phyloP scores from a whole-genome alignment of 2,888 invertebrate species.

The Sepioteuthis lessoniana region DNA sequence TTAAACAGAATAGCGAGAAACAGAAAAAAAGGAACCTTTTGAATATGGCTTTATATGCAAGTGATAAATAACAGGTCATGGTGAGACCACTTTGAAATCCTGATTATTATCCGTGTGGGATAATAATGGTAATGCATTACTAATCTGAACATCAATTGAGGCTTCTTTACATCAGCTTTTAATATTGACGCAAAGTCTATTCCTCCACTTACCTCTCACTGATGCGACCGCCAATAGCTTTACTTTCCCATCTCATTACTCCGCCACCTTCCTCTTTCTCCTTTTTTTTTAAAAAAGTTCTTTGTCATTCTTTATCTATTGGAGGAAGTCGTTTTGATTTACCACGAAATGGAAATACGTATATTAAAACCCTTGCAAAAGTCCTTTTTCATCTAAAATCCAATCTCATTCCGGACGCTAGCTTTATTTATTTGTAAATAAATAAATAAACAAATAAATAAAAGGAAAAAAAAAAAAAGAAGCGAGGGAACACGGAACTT shows the following conservation, averaged over 20 bases:
- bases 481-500: not conserved
- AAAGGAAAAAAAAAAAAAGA: not conserved
- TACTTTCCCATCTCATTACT: not conserved
- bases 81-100: not conserved
- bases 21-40: too few species aligned
- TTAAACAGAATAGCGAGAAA: too few species aligned
- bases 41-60: too few species aligned
- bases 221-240: not conserved
- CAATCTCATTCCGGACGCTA: not conserved
- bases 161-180: not conserved
- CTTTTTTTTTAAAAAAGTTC: not conserved
- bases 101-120: not conserved
- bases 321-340: not conserved
- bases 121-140: not conserved
- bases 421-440: not conserved
- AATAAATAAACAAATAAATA: not conserved
- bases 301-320: not conserved
- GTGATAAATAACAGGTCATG: too few species aligned
- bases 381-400: conserved; percentile 14
- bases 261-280: not conserved
- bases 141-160: not conserved
- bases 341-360: not conserved
- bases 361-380: too few species aligned
- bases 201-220: not conserved
- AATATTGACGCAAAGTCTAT: not conserved